Base-by-base conservation (phyloP, 1,140 invertebrate species). In the Drosophila equinoxialis region DNA sequence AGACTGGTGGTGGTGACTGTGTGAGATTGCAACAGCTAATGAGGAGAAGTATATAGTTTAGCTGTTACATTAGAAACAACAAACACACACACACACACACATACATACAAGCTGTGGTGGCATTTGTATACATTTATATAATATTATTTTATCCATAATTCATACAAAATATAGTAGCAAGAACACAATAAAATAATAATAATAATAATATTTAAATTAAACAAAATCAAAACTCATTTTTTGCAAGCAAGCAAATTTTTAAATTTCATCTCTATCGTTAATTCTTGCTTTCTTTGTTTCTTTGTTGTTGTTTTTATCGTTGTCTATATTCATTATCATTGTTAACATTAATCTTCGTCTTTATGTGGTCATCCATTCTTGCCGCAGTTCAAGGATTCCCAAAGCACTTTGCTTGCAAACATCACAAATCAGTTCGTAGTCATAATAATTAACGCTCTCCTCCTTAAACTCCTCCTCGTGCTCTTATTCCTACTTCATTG, bases 381-480 rank as follows among this genome's bases (percentile, higher is more conserved):
- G 64, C 55, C 4, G 7, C 26, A 20, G 23, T 59, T 41, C 4
- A 61, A 65, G 71, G 70, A 77, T 72, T 58, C 8, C 75, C 60
- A 39, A 72, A 68, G 71, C 83, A 82, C 82, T 86, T 87, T 67
- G 76, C 82, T 87, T 83, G 83, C 82, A 86, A 85, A 78, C 79
- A 86, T 86, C 83, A 86, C 83, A 86, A 86, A 87, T 83, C 83
- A 87, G 83, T 86, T 86, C 71, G 79, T 70, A 83, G 83, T 86
- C 79, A 77, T 51, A 14, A 4, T 79, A 79, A 79, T 72, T 81
- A 78, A 79, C 80, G 74, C 76, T 65, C 79, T 80, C 66, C 72
- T 65, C 37, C 55, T 37, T 37, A 10, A 74, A 35, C 14, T 39
- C 3, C 58, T 20, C 33, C 17, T 60, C 58, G 7, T 60, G 8